These are phyloP conservation scores for Dolichallabes microphthalmus DNA, from an alignment of 2,113 vertebrate genomes.

Conservation along the genomic window DNA sequence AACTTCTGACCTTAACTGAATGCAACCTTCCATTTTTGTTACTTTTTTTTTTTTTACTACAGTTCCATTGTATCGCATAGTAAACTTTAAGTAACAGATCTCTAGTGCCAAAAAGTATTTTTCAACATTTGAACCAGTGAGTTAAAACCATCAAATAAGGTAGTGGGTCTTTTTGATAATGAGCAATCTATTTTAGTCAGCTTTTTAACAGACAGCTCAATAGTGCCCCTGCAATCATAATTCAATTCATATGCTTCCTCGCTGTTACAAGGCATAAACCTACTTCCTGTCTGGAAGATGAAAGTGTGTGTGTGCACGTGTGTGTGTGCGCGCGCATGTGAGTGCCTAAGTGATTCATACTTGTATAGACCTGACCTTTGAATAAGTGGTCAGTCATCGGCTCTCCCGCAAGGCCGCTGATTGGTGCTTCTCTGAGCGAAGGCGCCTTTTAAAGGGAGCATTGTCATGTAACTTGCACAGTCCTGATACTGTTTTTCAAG, in stretches of 20 bases:
- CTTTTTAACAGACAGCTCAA: slow-evolving; percentile 27
- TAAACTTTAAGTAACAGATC: neutral
- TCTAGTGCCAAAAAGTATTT: no score
- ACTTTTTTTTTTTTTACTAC: neutral
- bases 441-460: slow-evolving; percentile 19
- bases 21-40: neutral
- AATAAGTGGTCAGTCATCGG: slow-evolving; percentile 37
- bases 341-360: slow-evolving; percentile 39
- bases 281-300: slow-evolving; percentile 24
- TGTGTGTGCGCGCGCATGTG: slow-evolving; percentile 14
- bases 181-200: slow-evolving; percentile 26
- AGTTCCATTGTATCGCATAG: neutral
- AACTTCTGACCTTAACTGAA: no score
- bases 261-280: slow-evolving; percentile 18
- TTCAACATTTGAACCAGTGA: neutral
- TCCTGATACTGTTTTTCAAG: slow-evolving; percentile 14
- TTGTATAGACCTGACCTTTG: slow-evolving; percentile 49
- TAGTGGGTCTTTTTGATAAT: neutral
- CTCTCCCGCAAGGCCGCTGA: slow-evolving; percentile 28
- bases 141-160: neutral
- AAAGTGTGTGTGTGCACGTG: slow-evolving; percentile 25
- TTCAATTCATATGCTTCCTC: slow-evolving; percentile 20
- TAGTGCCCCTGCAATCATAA: slow-evolving; percentile 7
- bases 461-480: slow-evolving; percentile 14
- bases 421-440: slow-evolving; percentile 5